Evolutionary conservation across 2,113 vertebrate genomes (phyloP).

Genomic region (Piaya cayana): DNA sequence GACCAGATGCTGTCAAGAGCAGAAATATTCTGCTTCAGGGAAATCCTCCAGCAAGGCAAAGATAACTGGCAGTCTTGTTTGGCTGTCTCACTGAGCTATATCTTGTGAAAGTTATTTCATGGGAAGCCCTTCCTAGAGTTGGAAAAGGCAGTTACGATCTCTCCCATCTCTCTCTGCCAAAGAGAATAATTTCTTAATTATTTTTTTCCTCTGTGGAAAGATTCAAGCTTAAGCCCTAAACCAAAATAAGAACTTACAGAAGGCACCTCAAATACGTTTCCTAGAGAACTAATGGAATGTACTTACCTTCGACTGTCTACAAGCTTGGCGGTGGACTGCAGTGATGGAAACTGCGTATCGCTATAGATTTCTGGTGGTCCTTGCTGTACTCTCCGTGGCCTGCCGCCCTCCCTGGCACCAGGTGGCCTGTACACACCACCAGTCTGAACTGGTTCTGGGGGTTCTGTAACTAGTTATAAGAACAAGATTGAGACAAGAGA

Average conservation of each 20-base stretch:
- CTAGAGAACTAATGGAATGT: background rate
- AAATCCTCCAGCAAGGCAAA: background rate
- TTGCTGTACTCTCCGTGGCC: constrained; percentile 81
- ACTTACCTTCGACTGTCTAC: constrained; percentile 95
- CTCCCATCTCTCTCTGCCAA: background rate
- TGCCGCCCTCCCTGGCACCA: constrained; percentile 84
- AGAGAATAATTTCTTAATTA: background rate
- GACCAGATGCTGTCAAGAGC: background rate
- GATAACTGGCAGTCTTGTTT: background rate
- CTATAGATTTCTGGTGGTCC: constrained; percentile 95
- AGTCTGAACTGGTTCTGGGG: constrained; percentile 81
- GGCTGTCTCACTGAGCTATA: background rate
- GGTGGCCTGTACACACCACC: constrained; percentile 96
- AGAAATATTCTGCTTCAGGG: background rate
- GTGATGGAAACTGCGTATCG: constrained; percentile 93
- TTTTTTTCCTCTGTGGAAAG: background rate
- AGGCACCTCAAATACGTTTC: background rate
- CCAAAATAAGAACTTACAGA: background rate
- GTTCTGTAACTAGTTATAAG: constrained; percentile 72
- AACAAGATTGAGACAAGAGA: background rate
- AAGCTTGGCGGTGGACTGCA: constrained; percentile 93
- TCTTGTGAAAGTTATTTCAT: background rate
- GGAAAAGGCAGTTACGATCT: background rate
- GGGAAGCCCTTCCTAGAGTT: background rate
- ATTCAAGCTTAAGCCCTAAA: background rate